Conservation (phyloP, 2,797 vertebrate species). For the Phoxinus dragarum region DNA sequence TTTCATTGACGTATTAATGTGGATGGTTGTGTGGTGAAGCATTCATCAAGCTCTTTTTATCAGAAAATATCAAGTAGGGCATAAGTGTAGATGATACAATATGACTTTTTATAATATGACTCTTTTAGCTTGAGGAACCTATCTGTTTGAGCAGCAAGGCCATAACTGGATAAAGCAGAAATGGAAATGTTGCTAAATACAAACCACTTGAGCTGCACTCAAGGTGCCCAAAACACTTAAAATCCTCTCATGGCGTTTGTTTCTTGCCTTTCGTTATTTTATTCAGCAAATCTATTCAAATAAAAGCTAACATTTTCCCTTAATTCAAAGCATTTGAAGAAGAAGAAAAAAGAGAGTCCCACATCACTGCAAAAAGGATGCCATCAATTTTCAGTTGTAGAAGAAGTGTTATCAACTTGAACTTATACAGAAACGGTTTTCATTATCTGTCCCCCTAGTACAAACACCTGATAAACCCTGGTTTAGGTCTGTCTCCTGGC, state of each 20-base stretch:
- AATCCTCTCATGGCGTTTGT: conserved; percentile 15
- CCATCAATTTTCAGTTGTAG: background rate
- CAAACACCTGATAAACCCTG: conserved; percentile 17
- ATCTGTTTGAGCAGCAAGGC: background rate
- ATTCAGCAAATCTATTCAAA: background rate
- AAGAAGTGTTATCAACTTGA: background rate
- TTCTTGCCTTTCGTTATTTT: conserved; percentile 14
- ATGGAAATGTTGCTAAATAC: background rate
- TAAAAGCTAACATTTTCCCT: conserved; percentile 11
- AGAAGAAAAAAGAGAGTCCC: background rate
- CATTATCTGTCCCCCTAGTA: conserved; percentile 3
- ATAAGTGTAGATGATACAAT: no score
- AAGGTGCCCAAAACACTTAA: background rate
- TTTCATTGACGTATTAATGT: background rate
- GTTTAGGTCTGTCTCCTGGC: background rate
- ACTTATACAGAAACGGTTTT: background rate
- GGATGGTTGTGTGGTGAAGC: background rate
- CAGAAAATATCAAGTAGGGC: background rate
- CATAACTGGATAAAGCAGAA: background rate
- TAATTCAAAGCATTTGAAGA: background rate
- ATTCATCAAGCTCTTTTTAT: background rate
- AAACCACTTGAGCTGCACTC: background rate
- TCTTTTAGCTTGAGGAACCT: background rate
- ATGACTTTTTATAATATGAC: background rate
- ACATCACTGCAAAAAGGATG: background rate